Percentiles rank a stretch among this genome's conserved stretches.
phyloP scores from a whole-genome alignment of 2,113 vertebrate species.

The Corythoichthys intestinalis region DNA sequence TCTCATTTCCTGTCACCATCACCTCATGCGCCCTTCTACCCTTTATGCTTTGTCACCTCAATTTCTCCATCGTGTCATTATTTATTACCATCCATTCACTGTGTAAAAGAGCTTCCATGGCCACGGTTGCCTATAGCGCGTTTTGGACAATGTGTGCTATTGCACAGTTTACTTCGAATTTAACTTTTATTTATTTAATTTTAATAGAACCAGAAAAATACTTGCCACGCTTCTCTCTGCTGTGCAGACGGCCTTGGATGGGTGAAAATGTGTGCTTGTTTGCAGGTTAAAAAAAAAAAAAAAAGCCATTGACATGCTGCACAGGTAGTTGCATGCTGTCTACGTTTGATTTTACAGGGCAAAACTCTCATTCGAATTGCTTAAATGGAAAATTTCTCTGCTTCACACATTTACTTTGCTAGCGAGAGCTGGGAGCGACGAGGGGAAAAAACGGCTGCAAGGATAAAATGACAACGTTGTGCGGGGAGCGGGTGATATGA shows the following conservation, averaged over 20 bases:
- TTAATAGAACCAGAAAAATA: neutral
- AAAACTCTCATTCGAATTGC: slow-evolving; percentile 62
- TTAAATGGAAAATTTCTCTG: slow-evolving; percentile 65
- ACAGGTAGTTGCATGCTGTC: slow-evolving; percentile 53
- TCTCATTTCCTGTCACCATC: slow-evolving; percentile 28
- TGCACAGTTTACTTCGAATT: neutral
- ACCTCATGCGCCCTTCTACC: slow-evolving; percentile 2
- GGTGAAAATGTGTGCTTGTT: slow-evolving; percentile 39
- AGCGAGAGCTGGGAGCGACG: slow-evolving; percentile 24
- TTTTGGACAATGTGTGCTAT: slow-evolving; percentile 2
- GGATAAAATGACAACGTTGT: slow-evolving; percentile 55
- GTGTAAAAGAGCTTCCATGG: neutral
- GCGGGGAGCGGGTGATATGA: slow-evolving; percentile 48
- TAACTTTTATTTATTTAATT: neutral
- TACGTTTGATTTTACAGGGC: slow-evolving; percentile 68
- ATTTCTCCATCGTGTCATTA: slow-evolving; percentile 17
- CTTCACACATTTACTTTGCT: slow-evolving; percentile 61
- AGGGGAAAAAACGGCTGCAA: slow-evolving; percentile 30
- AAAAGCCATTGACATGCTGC: slow-evolving; percentile 61
- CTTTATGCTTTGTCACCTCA: slow-evolving; percentile 19
- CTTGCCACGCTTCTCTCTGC: neutral
- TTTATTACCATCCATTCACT: slow-evolving; percentile 7
- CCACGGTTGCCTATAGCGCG: slow-evolving; percentile 16
- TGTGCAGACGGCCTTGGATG: slow-evolving; percentile 33
- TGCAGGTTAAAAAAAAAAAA: slow-evolving; percentile 32